Evolutionary conservation across 2,888 invertebrate genomes (phyloP).

Genomic region (Ptilodon capucinus): DNA sequence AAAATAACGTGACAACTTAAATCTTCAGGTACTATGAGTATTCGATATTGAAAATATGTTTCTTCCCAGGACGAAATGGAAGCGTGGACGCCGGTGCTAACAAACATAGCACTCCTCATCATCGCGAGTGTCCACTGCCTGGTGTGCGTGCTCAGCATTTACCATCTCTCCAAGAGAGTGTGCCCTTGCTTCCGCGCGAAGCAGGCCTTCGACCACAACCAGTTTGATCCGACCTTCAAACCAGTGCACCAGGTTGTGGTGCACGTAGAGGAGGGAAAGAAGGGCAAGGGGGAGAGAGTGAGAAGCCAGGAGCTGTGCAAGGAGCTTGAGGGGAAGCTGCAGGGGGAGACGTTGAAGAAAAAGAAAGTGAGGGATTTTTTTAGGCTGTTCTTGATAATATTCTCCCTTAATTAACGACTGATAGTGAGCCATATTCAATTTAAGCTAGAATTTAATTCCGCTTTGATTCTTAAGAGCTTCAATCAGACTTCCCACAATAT

Average conservation of each 20-base stretch:
- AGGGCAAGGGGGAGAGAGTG: constrained; percentile 47
- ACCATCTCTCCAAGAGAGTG: constrained; percentile 77
- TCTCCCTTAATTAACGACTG: no score
- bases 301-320: constrained; percentile 63
- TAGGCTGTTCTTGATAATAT: neutral
- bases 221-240: constrained; percentile 71
- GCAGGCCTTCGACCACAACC: constrained; percentile 77
- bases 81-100: constrained; percentile 83
- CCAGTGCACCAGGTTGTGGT: constrained; percentile 59
- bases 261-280: constrained; percentile 65
- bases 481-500: no score
- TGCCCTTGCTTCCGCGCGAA: constrained; percentile 82
- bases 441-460: no score
- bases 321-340: constrained; percentile 68
- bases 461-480: no score
- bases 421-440: no score
- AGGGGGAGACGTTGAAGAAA: constrained; percentile 58
- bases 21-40: no score
- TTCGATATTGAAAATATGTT: neutral
- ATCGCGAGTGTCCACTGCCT: constrained; percentile 83
- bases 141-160: constrained; percentile 77
- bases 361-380: constrained; percentile 50
- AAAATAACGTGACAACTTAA: no score
- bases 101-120: constrained; percentile 84
- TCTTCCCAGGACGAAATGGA: constrained; percentile 72